Evolutionary conservation across 2,113 vertebrate genomes (phyloP), one percentile per base, ranked within the genome.

Genomic region (Cranoglanis bouderius): DNA sequence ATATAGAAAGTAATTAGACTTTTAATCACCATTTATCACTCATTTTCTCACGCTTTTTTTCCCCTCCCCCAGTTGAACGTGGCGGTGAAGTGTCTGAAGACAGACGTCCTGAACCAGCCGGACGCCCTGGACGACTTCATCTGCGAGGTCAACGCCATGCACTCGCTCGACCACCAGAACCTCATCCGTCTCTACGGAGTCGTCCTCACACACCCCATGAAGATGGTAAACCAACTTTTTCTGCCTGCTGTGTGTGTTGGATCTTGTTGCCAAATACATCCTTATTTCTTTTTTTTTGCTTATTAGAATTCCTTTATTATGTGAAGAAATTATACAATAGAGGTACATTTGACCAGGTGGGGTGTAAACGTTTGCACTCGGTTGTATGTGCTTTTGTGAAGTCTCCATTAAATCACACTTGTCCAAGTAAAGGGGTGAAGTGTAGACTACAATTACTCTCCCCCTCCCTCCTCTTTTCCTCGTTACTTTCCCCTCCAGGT

Each of bases 101-200:
- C 97, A 0, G 96, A 97, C 0, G 96, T 99, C 87, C 89, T 99
- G 91, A 97, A 97, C 90, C 97, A 97, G 93, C 97, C 98, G 0
- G 98, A 99, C 72, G 97, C 97, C 53, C 94, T 99, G 93, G 98
- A 99, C 0, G 98, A 99, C 93, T 99, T 99, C 93, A 99, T 99
- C 93, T 94, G 98, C 35, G 98, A 99, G 91, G 98, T 99, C 92
- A 99, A 99, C 0, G 98, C 98, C 90, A 99, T 99, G 98, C 98
- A 99, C 88, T 98, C 98, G 0, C 95, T 99, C 84, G 97, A 97
- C 94, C 98, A 99, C 92, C 96, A 96, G 90, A 99, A 99, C 95
- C 97, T 99, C 86, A 99, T 99, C 90, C 97, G 97, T 18, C 96
- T 99, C 7, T 97, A 99, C 0, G 98, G 98, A 0, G 96, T 99